A percentile compares a stretch with the other conserved stretches of the same genome.
Evolutionary conservation across 2,113 vertebrate genomes (phyloP).

Genomic region (Onychostruthus taczanowskii): DNA sequence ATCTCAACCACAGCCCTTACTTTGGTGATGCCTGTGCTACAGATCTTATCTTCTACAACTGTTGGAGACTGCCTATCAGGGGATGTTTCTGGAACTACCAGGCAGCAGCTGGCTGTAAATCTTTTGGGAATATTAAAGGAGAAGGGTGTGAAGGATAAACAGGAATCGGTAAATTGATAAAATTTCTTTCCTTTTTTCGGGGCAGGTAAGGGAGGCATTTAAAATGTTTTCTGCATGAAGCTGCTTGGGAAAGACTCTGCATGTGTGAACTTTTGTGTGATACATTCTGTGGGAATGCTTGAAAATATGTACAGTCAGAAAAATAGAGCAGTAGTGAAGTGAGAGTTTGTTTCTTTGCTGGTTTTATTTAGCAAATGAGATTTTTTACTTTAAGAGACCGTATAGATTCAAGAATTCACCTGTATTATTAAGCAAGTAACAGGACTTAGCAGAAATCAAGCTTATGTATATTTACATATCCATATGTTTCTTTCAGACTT

Average conservation of each 20-base stretch:
- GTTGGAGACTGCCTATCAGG: slow-evolving; percentile 78
- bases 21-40: slow-evolving; percentile 87
- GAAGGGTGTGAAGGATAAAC: not conserved
- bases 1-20: slow-evolving; percentile 67
- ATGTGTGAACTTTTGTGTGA: not conserved
- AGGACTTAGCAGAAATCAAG: not conserved
- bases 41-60: slow-evolving; percentile 81
- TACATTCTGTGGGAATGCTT: not conserved
- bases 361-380: not conserved
- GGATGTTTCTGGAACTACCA: slow-evolving; percentile 65
- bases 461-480: not conserved
- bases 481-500: not conserved
- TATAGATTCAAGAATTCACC: not conserved
- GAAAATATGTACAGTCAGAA: not conserved
- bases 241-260: not conserved
- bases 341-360: not conserved
- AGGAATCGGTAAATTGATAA: slow-evolving; percentile 45
- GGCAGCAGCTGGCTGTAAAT: slow-evolving; percentile 76
- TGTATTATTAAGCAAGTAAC: not conserved
- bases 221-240: not conserved
- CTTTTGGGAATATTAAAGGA: slow-evolving; percentile 75
- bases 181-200: not conserved
- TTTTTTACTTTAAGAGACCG: rapidly evolving
- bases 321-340: not conserved
- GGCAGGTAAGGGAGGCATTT: not conserved